Evolutionary conservation across 2,113 vertebrate genomes (phyloP), one percentile per base, ranked within the genome.

Genomic region (Gadus macrocephalus): DNA sequence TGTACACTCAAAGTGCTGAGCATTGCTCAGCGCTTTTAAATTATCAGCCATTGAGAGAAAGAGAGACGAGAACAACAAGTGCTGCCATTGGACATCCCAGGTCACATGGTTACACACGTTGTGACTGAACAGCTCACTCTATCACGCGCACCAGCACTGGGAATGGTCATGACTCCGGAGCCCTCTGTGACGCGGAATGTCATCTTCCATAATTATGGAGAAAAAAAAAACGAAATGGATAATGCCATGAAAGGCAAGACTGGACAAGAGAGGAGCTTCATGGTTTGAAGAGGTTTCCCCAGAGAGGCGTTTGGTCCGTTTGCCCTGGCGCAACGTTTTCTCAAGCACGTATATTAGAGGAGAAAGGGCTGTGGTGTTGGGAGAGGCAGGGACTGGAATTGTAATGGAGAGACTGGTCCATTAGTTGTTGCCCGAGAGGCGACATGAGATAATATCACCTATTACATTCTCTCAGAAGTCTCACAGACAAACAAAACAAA

Each of bases 391-490:
- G 42, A 49, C 42, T 49, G 42, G 42, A 49, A 49, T 80, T 86
- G 82, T 88, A 85, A 88, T 84, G 81, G 80, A 79, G 72, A 76
- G 42, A 49, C 42, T 73, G 75, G 76, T 72, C 75, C 79, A 85
- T 88, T 86, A 82, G 78, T 80, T 83, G 62, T 68, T 19, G 55
- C 78, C 62, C 64, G 72, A 69, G 75, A 76, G 56, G 72, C 71
- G 53, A 64, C 62, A 76, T 66, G 65, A 83, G 86, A 87, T 90
- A 81, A 81, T 81, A 90, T 89, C 88, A 86, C 80, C 82, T 78
- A 84, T 83, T 86, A 81, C 74, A 70, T 86, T 85, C 76, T 82
- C 77, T 89, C 79, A 78, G 78, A 81, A 83, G 76, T 78, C 42
- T 49, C 42, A 9, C 42, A 49, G 12, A 49, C 42, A 49, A 49